These are phyloP conservation scores for Ostrea edulis DNA, from an alignment of 1,140 invertebrate genomes.

Conservation along the genomic window DNA sequence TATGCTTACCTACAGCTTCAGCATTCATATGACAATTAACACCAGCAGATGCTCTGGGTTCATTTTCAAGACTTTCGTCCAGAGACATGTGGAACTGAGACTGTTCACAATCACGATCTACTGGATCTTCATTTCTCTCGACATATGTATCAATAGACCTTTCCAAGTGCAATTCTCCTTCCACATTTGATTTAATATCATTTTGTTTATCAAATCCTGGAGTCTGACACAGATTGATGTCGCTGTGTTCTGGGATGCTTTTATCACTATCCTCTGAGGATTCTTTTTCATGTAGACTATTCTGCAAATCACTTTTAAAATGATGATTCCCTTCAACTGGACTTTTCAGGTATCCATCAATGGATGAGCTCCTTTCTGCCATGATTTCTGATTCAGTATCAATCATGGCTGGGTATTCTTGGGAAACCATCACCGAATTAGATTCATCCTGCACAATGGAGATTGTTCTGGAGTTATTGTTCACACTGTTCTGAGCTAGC, in stretches of 20 bases:
- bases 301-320: background rate
- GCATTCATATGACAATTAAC: too few species aligned
- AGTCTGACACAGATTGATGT: background rate
- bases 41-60: constrained; percentile 32
- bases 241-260: background rate
- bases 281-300: background rate
- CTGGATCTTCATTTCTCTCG: constrained; percentile 3
- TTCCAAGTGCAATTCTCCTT: background rate
- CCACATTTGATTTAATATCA: background rate
- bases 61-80: constrained; percentile 49
- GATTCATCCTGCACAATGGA: constrained; percentile 56
- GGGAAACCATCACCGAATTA: background rate
- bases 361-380: constrained; percentile 65
- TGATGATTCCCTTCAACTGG: constrained; percentile 22
- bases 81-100: constrained; percentile 71
- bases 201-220: background rate
- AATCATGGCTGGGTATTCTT: constrained; percentile 66
- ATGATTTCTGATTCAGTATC: constrained; percentile 62
- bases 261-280: background rate
- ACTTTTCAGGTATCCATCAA: constrained; percentile 56
- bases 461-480: constrained; percentile 57
- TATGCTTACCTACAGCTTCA: too few species aligned
- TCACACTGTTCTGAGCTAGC: constrained; percentile 44
- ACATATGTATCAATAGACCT: background rate
- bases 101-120: constrained; percentile 52